These are phyloP conservation scores for Chaenocephalus aceratus DNA, from an alignment of 2,113 vertebrate genomes.

Conservation along the genomic window DNA sequence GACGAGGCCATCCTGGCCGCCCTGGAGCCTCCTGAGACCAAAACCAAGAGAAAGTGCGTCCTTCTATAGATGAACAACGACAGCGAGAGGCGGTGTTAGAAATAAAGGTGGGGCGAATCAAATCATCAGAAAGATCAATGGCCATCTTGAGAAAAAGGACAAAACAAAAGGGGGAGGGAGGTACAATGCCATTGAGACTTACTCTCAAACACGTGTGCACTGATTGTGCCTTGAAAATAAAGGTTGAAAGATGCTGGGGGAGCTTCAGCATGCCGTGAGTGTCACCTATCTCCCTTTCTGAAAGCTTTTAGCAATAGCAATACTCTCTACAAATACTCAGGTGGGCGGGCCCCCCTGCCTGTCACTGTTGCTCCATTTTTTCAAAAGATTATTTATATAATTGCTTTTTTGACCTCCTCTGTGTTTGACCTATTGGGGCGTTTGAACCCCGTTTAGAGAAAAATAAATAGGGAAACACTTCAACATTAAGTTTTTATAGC, in stretches of 20 bases:
- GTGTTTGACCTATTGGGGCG: conserved; percentile 15
- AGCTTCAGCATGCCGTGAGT: conserved; percentile 54
- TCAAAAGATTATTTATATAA: conserved; percentile 32
- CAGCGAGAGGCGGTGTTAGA: conserved; percentile 22
- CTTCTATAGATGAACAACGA: conserved; percentile 76
- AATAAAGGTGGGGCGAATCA: conserved; percentile 37
- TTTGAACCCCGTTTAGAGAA: conserved; percentile 20
- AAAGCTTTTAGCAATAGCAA: conserved; percentile 66
- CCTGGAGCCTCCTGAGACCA: conserved; percentile 85
- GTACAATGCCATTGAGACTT: conserved; percentile 57
- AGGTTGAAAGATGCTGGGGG: conserved; percentile 47
- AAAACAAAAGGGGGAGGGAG: conserved; percentile 48
- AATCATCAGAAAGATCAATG: conserved; percentile 55
- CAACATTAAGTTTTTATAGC: conserved; percentile 40
- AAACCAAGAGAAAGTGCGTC: conserved; percentile 82
- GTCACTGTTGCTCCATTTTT: conserved; percentile 31
- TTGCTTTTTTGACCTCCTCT: conserved; percentile 39
- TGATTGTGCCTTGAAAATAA: conserved; percentile 74
- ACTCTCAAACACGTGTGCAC: conserved; percentile 45
- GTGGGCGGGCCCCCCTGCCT: conserved; percentile 74
- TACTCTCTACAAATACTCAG: conserved; percentile 60
- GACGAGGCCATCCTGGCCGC: conserved; percentile 86
- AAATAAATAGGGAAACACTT: conserved; percentile 15
- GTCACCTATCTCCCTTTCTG: conserved; percentile 51
- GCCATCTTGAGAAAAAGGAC: conserved; percentile 54